Evolutionary conservation across 1,140 invertebrate genomes (phyloP).

Genomic region (Drusus annulatus): DNA sequence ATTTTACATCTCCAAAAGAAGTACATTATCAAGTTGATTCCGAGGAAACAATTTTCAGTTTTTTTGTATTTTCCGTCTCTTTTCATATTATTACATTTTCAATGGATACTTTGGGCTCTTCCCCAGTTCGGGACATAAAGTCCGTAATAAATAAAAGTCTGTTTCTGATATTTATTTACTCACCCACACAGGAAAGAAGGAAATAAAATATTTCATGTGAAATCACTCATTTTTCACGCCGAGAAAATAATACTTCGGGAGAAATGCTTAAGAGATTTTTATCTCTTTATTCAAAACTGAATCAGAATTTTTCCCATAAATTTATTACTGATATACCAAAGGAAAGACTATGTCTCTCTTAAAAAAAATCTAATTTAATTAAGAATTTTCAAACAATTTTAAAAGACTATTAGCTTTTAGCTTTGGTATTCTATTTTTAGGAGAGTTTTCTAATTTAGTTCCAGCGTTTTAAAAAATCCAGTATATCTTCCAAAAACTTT

Average conservation of each 20-base stretch:
- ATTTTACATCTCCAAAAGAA: slow-evolving; percentile 11
- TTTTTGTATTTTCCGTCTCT: background rate
- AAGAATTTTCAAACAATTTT: too few species aligned
- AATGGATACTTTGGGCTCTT: slow-evolving; percentile 13
- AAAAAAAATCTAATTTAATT: too few species aligned
- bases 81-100: slow-evolving; percentile 12
- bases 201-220: slow-evolving; percentile 30
- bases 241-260: background rate
- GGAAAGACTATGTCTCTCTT: too few species aligned
- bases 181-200: background rate
- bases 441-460: too few species aligned
- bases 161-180: slow-evolving; percentile 25
- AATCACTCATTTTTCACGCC: slow-evolving; percentile 30
- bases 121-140: background rate
- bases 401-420: too few species aligned
- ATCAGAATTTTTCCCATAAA: slow-evolving; percentile 18
- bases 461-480: too few species aligned
- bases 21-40: background rate
- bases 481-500: too few species aligned
- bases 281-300: slow-evolving; percentile 6
- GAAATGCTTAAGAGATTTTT: background rate
- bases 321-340: background rate
- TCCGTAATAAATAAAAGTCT: slow-evolving; percentile 11
- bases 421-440: too few species aligned
- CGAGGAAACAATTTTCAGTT: background rate